Evolutionary conservation across 2,113 vertebrate species (phyloP).

Genomic region (Sisor rabdophorus): DNA sequence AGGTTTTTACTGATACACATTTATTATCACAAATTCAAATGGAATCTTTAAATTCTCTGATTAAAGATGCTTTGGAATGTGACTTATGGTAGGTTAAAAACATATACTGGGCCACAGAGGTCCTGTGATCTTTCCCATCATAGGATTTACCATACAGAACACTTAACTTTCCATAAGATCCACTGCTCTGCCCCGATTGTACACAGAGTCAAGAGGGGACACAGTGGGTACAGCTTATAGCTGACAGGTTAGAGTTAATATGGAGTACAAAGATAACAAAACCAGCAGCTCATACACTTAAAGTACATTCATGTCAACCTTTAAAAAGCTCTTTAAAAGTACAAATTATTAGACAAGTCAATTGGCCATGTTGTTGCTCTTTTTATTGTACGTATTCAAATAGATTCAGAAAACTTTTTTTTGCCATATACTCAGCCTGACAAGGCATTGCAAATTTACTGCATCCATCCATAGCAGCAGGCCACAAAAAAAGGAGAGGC

Average conservation of each 20-base stretch:
- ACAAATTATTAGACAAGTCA: neutral
- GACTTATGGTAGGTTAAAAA: constrained; percentile 29
- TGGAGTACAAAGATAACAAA: constrained; percentile 1
- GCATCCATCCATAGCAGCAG: constrained; percentile 29
- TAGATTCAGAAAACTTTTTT: neutral
- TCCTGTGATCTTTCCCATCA: constrained; percentile 25
- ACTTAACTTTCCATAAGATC: constrained; percentile 12
- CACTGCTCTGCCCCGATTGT: constrained; percentile 29
- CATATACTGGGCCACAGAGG: constrained; percentile 21
- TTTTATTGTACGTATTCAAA: neutral
- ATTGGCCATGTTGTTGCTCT: neutral
- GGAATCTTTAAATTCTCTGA: neutral
- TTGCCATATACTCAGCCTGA: neutral
- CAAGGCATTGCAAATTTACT: constrained; percentile 3
- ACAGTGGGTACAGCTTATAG: neutral
- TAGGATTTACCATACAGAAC: constrained; percentile 22
- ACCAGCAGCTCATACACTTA: constrained; percentile 9
- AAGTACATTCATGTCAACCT: neutral
- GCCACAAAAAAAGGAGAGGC: constrained; percentile 9
- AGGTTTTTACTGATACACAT: neutral
- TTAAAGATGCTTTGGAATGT: constrained; percentile 34
- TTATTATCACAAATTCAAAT: neutral
- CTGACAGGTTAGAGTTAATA: constrained; percentile 31
- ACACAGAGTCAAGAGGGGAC: neutral
- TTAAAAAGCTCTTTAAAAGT: neutral